These are phyloP conservation scores for Fopius arisanus DNA, from an alignment of 1,140 invertebrate species.

Conservation along the genomic window DNA sequence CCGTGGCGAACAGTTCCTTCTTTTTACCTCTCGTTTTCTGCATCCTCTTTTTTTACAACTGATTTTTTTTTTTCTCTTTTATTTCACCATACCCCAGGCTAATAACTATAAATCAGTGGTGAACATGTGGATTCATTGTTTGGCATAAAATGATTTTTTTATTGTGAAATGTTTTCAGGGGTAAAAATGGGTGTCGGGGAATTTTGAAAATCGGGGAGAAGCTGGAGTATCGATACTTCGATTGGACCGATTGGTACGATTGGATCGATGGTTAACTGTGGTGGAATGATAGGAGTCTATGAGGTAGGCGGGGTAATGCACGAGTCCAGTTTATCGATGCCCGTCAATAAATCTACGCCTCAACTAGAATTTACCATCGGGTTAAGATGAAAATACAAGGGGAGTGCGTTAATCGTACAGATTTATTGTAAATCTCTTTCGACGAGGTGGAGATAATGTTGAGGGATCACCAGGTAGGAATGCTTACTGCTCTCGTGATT, in stretches of 20 bases:
- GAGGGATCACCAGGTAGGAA: not conserved
- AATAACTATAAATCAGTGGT: slow-evolving; percentile 8
- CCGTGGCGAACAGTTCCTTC: slow-evolving; percentile 7
- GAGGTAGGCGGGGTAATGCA: slow-evolving; percentile 57
- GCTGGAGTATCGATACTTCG: not conserved
- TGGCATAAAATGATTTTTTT: slow-evolving; percentile 4
- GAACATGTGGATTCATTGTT: slow-evolving; percentile 9
- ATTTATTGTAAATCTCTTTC: not conserved
- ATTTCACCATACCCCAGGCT: not conserved
- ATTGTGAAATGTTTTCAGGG: not conserved
- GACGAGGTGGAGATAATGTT: not conserved
- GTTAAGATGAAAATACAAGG: slow-evolving; percentile 35
- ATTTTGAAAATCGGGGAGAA: not conserved
- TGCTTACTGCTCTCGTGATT: not conserved
- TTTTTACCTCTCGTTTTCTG: slow-evolving; percentile 14
- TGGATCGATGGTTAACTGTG: no score
- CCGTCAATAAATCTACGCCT: slow-evolving; percentile 59
- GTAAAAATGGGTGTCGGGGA: no score
- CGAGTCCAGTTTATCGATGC: slow-evolving; percentile 54
- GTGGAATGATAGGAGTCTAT: not conserved
- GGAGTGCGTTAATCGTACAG: slow-evolving; percentile 21
- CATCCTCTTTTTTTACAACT: not conserved
- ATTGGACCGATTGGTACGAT: no score
- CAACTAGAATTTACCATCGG: slow-evolving; percentile 57
- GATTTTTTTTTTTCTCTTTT: not conserved